Conservation (phyloP, 2,113 vertebrate genomes). For the Rhynchopsitta pachyrhyncha region DNA sequence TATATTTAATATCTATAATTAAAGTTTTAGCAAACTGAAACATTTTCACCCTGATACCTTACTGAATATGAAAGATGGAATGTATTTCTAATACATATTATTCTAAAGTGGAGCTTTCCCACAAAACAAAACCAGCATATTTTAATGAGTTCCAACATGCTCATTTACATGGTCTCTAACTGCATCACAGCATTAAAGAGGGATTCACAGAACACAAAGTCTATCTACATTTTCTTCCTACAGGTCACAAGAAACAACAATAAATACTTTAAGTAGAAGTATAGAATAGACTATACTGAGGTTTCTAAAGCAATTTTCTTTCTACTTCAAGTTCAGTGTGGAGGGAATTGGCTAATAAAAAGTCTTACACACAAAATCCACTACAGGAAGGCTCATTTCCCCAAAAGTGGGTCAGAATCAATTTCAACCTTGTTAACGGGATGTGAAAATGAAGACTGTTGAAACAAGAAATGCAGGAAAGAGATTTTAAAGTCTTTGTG, state of each 20-base stretch:
- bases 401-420: conserved; percentile 55
- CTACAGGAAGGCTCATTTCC: conserved; percentile 51
- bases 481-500: conserved; percentile 39
- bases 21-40: background rate
- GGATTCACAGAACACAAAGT: background rate
- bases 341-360: conserved; percentile 62
- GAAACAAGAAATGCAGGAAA: conserved; percentile 20
- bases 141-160: background rate
- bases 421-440: conserved; percentile 20
- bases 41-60: background rate
- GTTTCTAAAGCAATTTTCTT: conserved; percentile 58
- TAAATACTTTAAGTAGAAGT: background rate
- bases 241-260: background rate
- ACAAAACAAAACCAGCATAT: background rate
- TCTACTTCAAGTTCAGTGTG: conserved; percentile 26
- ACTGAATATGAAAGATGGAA: background rate
- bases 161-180: background rate
- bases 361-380: conserved; percentile 56
- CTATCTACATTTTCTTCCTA: background rate
- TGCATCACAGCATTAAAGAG: background rate
- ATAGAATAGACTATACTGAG: background rate
- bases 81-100: background rate
- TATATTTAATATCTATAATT: background rate
- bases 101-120: background rate
- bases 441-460: background rate